These are phyloP conservation scores for Lemur catta DNA, from an alignment of 2,797 vertebrate genomes.

Conservation along the genomic window DNA sequence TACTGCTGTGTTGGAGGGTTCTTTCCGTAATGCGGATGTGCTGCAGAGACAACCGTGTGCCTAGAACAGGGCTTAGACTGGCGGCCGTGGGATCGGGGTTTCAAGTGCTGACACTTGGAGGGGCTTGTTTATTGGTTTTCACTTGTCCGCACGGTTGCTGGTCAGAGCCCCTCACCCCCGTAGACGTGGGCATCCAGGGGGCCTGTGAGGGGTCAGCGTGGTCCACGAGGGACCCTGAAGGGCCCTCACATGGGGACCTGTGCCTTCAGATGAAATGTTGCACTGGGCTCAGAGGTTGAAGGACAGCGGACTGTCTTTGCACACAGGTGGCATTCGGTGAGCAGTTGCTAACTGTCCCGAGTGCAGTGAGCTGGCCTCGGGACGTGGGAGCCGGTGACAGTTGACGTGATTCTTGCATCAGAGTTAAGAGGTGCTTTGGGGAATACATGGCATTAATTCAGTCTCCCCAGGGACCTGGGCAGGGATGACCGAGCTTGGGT, in stretches of 20 bases:
- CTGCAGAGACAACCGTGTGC: fast-evolving
- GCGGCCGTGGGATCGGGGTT: background rate
- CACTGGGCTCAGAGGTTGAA: background rate
- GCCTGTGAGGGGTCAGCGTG: too few species aligned
- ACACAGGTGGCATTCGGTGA: background rate
- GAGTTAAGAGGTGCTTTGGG: background rate
- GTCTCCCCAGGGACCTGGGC: background rate
- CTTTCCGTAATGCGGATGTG: background rate
- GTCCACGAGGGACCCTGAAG: too few species aligned
- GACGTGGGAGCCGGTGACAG: fast-evolving
- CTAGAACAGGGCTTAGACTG: background rate
- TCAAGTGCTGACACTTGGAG: background rate
- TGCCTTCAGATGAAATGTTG: background rate
- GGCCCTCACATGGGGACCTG: background rate
- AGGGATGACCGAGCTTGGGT: background rate
- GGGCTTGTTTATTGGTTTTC: background rate
- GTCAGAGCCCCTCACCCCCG: background rate
- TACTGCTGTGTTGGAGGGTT: background rate
- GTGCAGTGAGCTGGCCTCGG: background rate
- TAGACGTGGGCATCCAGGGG: background rate
- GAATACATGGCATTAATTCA: background rate
- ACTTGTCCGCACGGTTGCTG: background rate
- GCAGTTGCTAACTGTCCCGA: too few species aligned
- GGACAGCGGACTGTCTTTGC: background rate
- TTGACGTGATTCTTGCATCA: background rate